A percentile compares a stretch with the other conserved stretches of the same genome.
These are phyloP conservation scores for Styela clava DNA, from an alignment of 23 tunicate species.

Conservation along the genomic window DNA sequence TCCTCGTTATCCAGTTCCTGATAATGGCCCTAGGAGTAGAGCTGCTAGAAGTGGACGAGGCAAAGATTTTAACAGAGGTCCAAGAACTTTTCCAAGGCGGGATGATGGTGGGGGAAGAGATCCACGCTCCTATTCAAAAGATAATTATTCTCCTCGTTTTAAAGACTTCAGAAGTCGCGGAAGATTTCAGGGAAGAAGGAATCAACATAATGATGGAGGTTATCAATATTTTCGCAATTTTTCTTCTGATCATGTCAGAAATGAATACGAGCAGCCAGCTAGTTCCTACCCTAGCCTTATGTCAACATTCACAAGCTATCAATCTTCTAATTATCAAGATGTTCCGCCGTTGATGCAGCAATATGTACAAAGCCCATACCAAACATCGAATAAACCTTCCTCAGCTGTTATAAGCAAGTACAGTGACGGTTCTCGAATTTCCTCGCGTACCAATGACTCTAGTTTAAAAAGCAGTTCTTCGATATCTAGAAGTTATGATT, in stretches of 20 bases:
- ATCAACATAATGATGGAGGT: background rate
- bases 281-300: slow-evolving; percentile 1
- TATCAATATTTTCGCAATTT: background rate
- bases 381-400: slow-evolving; percentile 41
- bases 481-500: slow-evolving; percentile 64
- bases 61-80: background rate
- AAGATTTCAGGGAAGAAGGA: background rate
- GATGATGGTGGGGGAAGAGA: background rate
- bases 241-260: background rate
- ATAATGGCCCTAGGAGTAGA: slow-evolving; percentile 27
- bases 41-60: background rate
- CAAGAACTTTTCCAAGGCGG: background rate
- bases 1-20: slow-evolving; percentile 31
- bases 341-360: slow-evolving; percentile 26
- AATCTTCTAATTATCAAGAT: slow-evolving; percentile 2
- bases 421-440: background rate
- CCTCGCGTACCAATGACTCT: background rate
- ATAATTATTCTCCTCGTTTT: background rate
- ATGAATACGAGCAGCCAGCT: background rate
- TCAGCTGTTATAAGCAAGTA: slow-evolving; percentile 45
- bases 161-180: background rate
- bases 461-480: slow-evolving; percentile 19
- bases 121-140: background rate
- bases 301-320: background rate
- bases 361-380: background rate